phyloP scores from a whole-genome alignment of 2,113 vertebrate genomes.

The Genyomyrus donnyi region DNA sequence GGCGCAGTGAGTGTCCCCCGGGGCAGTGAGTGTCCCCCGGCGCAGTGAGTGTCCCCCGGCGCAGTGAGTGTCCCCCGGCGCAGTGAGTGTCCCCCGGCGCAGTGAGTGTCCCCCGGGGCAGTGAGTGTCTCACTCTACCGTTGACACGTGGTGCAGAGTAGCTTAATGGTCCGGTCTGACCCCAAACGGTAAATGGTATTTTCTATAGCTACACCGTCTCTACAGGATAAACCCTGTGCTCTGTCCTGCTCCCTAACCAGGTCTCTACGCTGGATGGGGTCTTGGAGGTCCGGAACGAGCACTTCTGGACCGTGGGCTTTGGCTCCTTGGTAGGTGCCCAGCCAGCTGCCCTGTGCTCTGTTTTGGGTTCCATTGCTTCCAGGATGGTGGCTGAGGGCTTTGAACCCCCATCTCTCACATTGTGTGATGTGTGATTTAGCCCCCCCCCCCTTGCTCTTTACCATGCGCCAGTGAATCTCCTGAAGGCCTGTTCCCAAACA shows the following conservation, averaged over 20 bases:
- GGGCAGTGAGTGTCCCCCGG: too few relatives aligned
- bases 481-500: neutral
- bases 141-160: neutral
- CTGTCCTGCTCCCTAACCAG: slow-evolving; percentile 51
- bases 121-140: too few relatives aligned
- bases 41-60: too few relatives aligned
- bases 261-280: slow-evolving; percentile 96
- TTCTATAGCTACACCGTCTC: neutral
- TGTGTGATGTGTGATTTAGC: neutral
- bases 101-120: too few relatives aligned
- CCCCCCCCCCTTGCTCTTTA: neutral
- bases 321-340: slow-evolving; percentile 78
- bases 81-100: too few relatives aligned
- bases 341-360: too few relatives aligned
- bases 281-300: slow-evolving; percentile 91
- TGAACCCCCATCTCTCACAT: neutral
- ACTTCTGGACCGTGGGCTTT: slow-evolving; percentile 96
- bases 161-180: neutral
- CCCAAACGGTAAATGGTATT: neutral
- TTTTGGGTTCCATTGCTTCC: neutral
- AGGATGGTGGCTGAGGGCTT: neutral
- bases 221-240: neutral
- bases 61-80: slow-evolving; percentile 46
- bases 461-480: neutral
- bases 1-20: too few relatives aligned